phyloP scores from a whole-genome alignment of 2,888 invertebrate genomes.

The Diarsia brunnea region DNA sequence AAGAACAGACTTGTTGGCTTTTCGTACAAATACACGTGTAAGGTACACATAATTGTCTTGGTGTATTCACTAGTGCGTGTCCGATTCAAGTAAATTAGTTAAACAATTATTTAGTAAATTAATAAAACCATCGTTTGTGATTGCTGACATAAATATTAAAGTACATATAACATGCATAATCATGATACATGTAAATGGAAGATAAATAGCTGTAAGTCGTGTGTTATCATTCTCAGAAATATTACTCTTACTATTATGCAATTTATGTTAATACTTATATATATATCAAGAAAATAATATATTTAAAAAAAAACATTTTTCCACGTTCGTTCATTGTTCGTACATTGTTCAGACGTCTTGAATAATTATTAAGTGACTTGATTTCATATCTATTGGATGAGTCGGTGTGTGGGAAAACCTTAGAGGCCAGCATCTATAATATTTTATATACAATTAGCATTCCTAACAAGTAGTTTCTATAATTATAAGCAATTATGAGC shows the following conservation, averaged over 20 bases:
- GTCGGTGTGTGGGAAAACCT: slow-evolving; percentile 16
- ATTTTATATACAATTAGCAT: slow-evolving; percentile 25
- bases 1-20: not conserved
- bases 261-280: too few relatives aligned
- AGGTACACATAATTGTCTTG: not conserved
- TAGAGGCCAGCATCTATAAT: not conserved
- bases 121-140: not conserved
- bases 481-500: slow-evolving; percentile 6
- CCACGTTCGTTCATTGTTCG: too few relatives aligned
- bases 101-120: not conserved
- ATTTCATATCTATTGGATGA: slow-evolving; percentile 16
- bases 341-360: not conserved
- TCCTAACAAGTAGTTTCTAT: slow-evolving; percentile 1
- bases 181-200: not conserved
- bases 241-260: not conserved
- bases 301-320: not conserved
- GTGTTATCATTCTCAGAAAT: not conserved
- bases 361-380: slow-evolving; percentile 12
- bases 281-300: slow-evolving; percentile 10
- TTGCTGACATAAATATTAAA: not conserved
- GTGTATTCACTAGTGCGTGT: not conserved
- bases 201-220: not conserved
- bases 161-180: not conserved
- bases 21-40: not conserved
- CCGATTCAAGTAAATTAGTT: not conserved